Conservation (phyloP, 2,113 vertebrate genomes). For the Urocolius indicus region DNA sequence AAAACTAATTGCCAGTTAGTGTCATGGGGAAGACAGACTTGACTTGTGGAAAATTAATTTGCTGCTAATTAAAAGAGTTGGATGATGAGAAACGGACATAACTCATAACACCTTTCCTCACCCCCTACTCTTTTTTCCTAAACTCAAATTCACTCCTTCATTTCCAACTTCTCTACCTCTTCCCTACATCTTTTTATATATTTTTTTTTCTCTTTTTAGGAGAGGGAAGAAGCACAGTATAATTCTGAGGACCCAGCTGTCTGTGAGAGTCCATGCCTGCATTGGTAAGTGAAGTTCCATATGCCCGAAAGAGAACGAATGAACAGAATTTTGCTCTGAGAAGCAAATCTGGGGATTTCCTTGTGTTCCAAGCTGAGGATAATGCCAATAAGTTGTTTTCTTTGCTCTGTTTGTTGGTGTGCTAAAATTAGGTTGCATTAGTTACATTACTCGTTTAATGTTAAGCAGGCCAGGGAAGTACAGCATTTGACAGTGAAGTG, state of each 20-base stretch:
- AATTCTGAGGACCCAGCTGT: conserved; percentile 92
- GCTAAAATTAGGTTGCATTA: neutral
- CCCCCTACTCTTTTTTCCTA: neutral
- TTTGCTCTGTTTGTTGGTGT: neutral
- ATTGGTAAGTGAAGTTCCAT: conserved; percentile 87
- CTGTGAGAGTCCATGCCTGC: conserved; percentile 92
- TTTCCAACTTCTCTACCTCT: neutral
- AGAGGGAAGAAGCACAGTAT: conserved; percentile 95
- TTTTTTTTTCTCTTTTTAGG: conserved; percentile 65
- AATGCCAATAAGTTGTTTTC: neutral
- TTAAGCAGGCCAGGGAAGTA: neutral
- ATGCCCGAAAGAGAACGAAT: neutral
- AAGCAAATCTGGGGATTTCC: neutral
- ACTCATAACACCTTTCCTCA: neutral
- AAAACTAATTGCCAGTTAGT: neutral
- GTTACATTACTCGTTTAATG: neutral
- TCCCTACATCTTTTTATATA: neutral
- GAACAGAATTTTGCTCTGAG: neutral
- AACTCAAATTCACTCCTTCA: neutral
- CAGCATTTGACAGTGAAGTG: neutral
- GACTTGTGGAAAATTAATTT: neutral
- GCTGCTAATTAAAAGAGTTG: neutral
- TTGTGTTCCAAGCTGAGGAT: neutral
- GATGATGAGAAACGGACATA: neutral
- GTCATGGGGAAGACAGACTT: neutral